Evolutionary conservation across 2,888 invertebrate species (phyloP).

Genomic region (Pristionchus maxplancki): DNA sequence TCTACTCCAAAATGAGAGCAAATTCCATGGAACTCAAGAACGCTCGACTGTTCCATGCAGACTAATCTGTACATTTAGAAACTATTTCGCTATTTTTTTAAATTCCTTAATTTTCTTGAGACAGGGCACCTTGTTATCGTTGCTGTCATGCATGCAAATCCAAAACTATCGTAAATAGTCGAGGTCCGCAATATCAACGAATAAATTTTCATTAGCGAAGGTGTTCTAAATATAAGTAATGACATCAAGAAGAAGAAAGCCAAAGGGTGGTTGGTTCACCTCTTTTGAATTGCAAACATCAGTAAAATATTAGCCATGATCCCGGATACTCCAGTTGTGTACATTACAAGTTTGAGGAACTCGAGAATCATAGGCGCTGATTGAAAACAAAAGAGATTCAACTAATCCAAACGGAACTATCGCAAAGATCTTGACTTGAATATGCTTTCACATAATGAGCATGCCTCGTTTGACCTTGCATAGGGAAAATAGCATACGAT

Average conservation of each 20-base stretch:
- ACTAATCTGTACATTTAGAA: background rate
- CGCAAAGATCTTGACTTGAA: background rate
- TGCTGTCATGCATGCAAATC: background rate
- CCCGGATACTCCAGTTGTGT: background rate
- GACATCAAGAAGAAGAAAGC: too few relatives aligned
- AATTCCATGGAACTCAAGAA: background rate
- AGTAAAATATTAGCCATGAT: background rate
- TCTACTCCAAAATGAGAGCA: background rate
- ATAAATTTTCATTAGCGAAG: background rate
- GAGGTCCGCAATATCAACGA: background rate
- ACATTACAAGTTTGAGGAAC: background rate
- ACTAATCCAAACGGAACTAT: background rate
- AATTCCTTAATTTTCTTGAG: too few relatives aligned
- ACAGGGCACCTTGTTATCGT: background rate
- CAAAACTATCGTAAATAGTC: background rate
- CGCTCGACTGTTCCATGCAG: background rate
- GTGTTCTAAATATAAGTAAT: too few relatives aligned
- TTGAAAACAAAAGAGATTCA: background rate
- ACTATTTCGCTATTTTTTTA: too few relatives aligned
- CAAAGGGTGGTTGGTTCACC: too few relatives aligned
- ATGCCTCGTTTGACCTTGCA: too few relatives aligned
- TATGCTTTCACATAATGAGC: background rate
- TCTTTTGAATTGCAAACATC: background rate
- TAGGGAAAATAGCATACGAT: too few relatives aligned
- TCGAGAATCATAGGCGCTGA: background rate